These are phyloP conservation scores for Pelodiscus sinensis DNA, from an alignment of 2,113 vertebrate genomes.

Conservation along the genomic window DNA sequence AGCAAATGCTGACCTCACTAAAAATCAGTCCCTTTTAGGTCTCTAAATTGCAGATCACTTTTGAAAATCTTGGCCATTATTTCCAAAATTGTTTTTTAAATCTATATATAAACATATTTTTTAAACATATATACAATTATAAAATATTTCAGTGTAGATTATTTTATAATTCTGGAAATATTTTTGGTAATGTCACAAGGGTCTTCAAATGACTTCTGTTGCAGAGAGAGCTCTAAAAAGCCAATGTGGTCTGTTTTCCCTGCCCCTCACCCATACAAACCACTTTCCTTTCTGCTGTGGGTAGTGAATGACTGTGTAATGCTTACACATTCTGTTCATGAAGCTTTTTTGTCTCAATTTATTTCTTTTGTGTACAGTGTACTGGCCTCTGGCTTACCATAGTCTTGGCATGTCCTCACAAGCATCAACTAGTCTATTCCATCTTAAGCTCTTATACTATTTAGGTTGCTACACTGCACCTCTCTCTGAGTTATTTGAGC, in stretches of 20 bases:
- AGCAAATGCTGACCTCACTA: neutral
- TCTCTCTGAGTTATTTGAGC: neutral
- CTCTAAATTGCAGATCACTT: neutral
- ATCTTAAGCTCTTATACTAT: neutral
- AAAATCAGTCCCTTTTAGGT: neutral
- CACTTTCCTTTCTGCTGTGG: neutral
- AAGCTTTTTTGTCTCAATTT: neutral
- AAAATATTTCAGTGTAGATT: rapidly evolving
- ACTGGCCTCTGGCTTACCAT: neutral
- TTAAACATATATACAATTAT: rapidly evolving
- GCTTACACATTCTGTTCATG: neutral
- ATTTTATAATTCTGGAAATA: neutral
- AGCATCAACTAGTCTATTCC: neutral
- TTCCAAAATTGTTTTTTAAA: rapidly evolving
- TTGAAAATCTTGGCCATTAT: neutral
- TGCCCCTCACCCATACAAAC: neutral
- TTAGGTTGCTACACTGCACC: neutral
- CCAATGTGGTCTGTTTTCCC: neutral
- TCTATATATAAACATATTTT: rapidly evolving
- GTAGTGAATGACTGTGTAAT: neutral
- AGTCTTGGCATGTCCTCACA: neutral
- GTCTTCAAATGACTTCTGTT: neutral
- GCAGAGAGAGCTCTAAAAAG: neutral
- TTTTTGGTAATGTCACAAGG: rapidly evolving
- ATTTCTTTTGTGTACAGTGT: neutral